phyloP scores from a whole-genome alignment of 2,797 vertebrate species.

The Leptoclinus maculatus region DNA sequence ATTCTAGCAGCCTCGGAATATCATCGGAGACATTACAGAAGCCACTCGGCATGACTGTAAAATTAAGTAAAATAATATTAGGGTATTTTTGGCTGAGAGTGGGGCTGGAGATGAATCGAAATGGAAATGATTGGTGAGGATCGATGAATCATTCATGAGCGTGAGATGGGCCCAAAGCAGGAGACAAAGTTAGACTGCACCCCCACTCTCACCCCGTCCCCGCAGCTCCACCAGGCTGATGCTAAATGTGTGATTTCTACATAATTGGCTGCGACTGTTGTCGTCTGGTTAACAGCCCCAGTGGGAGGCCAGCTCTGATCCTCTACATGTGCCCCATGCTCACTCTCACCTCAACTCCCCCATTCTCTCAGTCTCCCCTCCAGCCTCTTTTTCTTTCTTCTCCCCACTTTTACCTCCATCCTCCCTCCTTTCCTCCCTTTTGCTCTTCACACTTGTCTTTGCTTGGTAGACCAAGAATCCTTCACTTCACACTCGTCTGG shows the following conservation, averaged over 20 bases:
- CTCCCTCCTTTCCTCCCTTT: not conserved
- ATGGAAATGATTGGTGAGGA: slow-evolving; percentile 63
- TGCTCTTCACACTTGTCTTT: not conserved
- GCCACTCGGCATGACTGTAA: slow-evolving; percentile 34
- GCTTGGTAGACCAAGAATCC: not conserved
- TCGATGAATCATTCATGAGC: slow-evolving; percentile 71
- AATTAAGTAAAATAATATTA: slow-evolving; percentile 63
- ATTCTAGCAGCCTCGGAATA: slow-evolving; percentile 58
- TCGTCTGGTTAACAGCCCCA: slow-evolving; percentile 57
- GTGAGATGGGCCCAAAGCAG: slow-evolving; percentile 45
- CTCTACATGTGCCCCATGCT: slow-evolving; percentile 16
- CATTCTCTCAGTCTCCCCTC: not conserved
- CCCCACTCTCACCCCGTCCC: slow-evolving; percentile 18
- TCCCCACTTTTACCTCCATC: not conserved
- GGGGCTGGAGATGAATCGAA: slow-evolving; percentile 57
- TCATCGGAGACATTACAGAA: slow-evolving; percentile 44
- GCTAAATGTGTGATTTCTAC: slow-evolving; percentile 55
- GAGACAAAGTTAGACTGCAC: slow-evolving; percentile 45
- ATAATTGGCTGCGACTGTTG: slow-evolving; percentile 53
- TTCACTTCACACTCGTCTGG: not conserved
- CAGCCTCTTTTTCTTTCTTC: not conserved
- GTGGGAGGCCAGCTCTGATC: slow-evolving; percentile 48
- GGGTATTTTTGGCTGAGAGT: slow-evolving; percentile 49
- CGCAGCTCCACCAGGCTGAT: not conserved
- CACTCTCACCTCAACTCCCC: slow-evolving; percentile 12